These are phyloP conservation scores for Mormyrops attenuatus DNA, from an alignment of 2,797 vertebrate species.

Conservation along the genomic window DNA sequence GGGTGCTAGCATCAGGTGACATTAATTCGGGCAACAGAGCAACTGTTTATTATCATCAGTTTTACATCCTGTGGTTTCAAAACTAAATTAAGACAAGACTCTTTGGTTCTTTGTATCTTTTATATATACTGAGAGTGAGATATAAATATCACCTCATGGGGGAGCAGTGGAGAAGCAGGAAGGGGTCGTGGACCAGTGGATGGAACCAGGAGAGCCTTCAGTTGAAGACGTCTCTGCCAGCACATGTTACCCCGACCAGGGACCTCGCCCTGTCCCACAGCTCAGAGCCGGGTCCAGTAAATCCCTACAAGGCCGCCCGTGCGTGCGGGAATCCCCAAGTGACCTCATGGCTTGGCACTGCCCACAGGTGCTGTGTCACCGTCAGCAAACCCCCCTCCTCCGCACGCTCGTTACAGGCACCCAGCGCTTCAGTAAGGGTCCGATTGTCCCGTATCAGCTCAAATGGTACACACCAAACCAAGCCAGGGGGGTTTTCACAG, in stretches of 20 bases:
- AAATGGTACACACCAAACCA: not conserved
- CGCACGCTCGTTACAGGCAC: not conserved
- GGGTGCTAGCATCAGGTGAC: not conserved
- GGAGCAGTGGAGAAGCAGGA: not conserved
- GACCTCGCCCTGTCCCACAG: not conserved
- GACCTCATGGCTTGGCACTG: conserved; percentile 47
- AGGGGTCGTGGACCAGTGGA: not conserved
- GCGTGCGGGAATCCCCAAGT: conserved; percentile 52
- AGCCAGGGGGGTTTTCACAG: not conserved
- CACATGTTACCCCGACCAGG: not conserved
- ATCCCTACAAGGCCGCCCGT: not conserved
- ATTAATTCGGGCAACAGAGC: not conserved
- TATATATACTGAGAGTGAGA: not conserved
- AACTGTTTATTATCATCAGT: not conserved
- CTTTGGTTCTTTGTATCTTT: not conserved
- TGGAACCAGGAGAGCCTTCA: not conserved
- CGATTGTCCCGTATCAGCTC: not conserved
- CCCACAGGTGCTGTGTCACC: conserved; percentile 20
- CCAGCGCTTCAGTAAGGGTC: not conserved
- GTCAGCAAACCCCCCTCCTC: not conserved
- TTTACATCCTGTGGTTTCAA: not conserved
- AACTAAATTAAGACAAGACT: not conserved
- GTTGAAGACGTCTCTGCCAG: not conserved
- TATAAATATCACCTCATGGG: not conserved
- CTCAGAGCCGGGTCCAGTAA: not conserved